A percentile compares a stretch with the other conserved stretches of the same genome.
These are phyloP conservation scores for Scaptomyza parva DNA, from an alignment of 2,888 invertebrate genomes.

Conservation along the genomic window DNA sequence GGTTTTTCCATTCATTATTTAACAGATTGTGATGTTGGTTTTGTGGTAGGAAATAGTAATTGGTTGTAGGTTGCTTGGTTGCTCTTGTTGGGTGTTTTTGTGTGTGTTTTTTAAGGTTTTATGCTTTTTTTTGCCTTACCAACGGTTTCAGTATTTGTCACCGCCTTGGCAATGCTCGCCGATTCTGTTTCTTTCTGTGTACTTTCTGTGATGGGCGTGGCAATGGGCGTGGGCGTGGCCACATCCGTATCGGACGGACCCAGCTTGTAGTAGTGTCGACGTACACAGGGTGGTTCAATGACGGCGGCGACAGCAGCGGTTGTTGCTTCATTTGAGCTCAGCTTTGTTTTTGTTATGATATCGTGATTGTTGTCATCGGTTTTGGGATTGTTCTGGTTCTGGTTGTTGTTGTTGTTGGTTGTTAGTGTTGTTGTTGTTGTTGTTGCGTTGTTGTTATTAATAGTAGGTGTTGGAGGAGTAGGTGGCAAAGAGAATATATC, in stretches of 20 bases:
- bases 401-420: conserved; percentile 39
- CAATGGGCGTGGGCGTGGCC: conserved; percentile 14
- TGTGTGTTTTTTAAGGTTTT: conserved; percentile 14
- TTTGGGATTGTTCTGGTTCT: conserved; percentile 27
- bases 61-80: conserved; percentile 27
- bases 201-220: background rate
- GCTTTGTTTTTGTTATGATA: conserved; percentile 75
- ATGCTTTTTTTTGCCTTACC: conserved; percentile 68
- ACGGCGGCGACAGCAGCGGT: conserved; percentile 62
- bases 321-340: conserved; percentile 70
- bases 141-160: conserved; percentile 60
- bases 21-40: conserved; percentile 11
- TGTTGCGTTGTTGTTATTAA: conserved; percentile 75
- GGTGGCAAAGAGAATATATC: conserved; percentile 80
- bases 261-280: conserved; percentile 79
- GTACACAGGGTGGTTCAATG: conserved; percentile 77
- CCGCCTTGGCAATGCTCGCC: conserved; percentile 50
- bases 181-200: conserved; percentile 25
- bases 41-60: conserved; percentile 15
- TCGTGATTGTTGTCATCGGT: conserved; percentile 41
- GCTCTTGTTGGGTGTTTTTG: conserved; percentile 25
- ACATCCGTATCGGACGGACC: conserved; percentile 80
- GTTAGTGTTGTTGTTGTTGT: conserved; percentile 60
- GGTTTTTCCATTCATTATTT: conserved; percentile 16
- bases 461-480: conserved; percentile 70